phyloP scores from a whole-genome alignment of 2,888 invertebrate genomes.

The Callimorpha dominula region DNA sequence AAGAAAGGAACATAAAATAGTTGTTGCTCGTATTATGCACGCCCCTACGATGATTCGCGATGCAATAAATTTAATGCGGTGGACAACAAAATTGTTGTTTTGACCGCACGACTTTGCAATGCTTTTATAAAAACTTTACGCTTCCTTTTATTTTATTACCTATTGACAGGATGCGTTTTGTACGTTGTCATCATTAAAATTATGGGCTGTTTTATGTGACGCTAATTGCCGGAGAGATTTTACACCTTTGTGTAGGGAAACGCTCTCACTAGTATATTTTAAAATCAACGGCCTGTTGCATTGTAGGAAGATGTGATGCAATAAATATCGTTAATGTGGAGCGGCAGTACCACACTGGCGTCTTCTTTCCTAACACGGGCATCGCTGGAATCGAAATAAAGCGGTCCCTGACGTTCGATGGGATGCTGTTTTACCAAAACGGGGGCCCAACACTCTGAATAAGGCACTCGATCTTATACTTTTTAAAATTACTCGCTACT shows the following conservation, averaged over 20 bases:
- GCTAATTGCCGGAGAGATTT: constrained; percentile 54
- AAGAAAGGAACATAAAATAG: constrained; percentile 81
- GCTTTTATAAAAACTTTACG: constrained; percentile 65
- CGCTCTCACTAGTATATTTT: constrained; percentile 40
- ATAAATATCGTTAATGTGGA: constrained; percentile 57
- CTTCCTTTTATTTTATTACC: constrained; percentile 69
- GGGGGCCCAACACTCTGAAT: constrained; percentile 48
- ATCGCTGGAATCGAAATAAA: constrained; percentile 53
- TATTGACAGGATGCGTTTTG: constrained; percentile 69
- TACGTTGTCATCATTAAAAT: constrained; percentile 63
- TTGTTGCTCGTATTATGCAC: constrained; percentile 80
- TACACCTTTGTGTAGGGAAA: constrained; percentile 28
- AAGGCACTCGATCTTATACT: constrained; percentile 60
- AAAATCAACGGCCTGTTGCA: constrained; percentile 25
- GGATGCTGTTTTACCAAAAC: constrained; percentile 66
- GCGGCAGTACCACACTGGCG: constrained; percentile 56
- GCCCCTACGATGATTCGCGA: constrained; percentile 83
- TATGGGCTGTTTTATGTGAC: constrained; percentile 51
- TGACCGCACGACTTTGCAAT: constrained; percentile 76
- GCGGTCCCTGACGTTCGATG: constrained; percentile 56
- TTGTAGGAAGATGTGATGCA: constrained; percentile 43
- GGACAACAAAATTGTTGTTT: constrained; percentile 86
- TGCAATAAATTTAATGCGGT: constrained; percentile 82
- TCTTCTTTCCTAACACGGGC: constrained; percentile 66
- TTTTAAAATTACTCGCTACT: constrained; percentile 54